Evolutionary conservation across 2,888 invertebrate species (phyloP), one percentile per base, ranked within the genome.

Genomic region (Aleiodes testaceus): DNA sequence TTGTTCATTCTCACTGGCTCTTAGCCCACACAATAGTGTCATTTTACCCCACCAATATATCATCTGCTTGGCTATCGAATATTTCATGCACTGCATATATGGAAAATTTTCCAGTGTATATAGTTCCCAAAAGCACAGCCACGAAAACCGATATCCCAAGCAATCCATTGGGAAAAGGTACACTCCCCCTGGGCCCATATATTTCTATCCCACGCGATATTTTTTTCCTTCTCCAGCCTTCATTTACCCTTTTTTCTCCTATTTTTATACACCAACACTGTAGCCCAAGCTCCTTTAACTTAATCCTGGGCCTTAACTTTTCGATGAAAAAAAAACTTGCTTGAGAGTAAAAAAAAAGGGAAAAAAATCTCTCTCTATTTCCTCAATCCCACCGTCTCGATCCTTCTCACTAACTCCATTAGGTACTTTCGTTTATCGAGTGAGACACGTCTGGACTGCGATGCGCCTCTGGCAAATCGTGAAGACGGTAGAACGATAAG

Each of bases 321-420:
- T 72, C 67, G 50, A 49, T 52, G 50, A 69, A 59, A 47, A 45
- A 55, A 66, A 52, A 66, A 20, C 9, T 22, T 42, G 18, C 42
- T 11, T 11, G 16, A 14, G 36, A 16, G 36, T 18, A 16, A 16
- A 9, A 66, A 18, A 44, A 66, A 66, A 72, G 70, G 49, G 49
- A 72, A 72, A 77, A 77, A 26, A 5, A 3, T 26, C 26, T 36
- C 36, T 36, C 36, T 59, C 42, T 42, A 6, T 30, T 16, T 42
- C 36, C 16, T 59, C 59, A 59, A 59, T 59, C 18, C 16, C 42
- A 36, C 42, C 18, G 42, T 59, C 74, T 61, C 61, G 64, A 55
- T 69, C 74, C 66, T 72, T 72, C 44, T 63, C 45, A 22, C 20
- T 53, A 71, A 63, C 65, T 75, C 70, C 61, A 75, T 75, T 75